phyloP scores from a whole-genome alignment of 2,888 invertebrate genomes.

The Hybos culiciformis region DNA sequence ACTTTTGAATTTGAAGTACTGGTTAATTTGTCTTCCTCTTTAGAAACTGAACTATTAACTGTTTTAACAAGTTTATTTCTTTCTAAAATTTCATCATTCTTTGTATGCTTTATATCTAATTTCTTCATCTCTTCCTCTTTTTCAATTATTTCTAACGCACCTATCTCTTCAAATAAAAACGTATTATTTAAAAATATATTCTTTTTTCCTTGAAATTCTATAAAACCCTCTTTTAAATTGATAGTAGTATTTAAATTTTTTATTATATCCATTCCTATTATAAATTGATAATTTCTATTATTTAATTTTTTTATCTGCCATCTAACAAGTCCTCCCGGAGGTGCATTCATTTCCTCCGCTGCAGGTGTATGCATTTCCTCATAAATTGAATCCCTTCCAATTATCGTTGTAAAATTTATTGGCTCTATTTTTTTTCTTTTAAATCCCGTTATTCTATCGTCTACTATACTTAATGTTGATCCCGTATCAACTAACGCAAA shows the following conservation, averaged over 20 bases:
- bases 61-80: neutral
- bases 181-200: neutral
- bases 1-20: neutral
- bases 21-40: neutral
- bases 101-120: too few relatives aligned
- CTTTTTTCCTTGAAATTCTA: neutral
- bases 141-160: neutral
- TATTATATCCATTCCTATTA: too few relatives aligned
- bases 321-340: neutral
- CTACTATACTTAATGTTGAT: neutral
- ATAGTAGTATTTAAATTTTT: conserved; percentile 6
- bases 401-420: neutral
- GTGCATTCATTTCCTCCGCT: neutral
- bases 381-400: neutral
- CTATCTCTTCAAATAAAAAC: neutral
- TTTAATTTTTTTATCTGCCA: conserved; percentile 6
- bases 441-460: neutral
- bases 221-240: conserved; percentile 4
- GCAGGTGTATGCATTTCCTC: neutral
- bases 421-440: neutral
- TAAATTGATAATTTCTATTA: conserved; percentile 5
- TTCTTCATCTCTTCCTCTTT: neutral
- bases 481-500: conserved; percentile 1
- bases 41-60: neutral
- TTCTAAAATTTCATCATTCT: neutral